Evolutionary conservation across 2,888 invertebrate species (phyloP).

Genomic region (Aleiodes testaceus): DNA sequence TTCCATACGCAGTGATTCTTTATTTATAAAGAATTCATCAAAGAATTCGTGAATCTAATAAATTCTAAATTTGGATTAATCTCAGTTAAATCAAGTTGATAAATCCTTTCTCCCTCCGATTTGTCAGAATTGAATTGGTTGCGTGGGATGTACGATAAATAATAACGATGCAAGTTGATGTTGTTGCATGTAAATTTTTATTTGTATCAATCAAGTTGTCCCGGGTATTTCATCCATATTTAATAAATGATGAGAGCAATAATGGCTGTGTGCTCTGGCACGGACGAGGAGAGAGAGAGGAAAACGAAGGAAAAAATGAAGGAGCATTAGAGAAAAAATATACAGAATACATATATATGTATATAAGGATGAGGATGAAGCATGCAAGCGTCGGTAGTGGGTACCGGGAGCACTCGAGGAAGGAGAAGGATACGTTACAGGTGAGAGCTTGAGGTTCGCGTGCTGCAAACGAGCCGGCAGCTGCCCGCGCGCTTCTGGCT

Average conservation of each 20-base stretch:
- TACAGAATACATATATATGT: neutral
- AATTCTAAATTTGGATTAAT: no score
- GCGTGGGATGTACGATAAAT: constrained; percentile 10
- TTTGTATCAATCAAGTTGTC: constrained; percentile 19
- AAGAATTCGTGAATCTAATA: no score
- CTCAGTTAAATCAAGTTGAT: no score
- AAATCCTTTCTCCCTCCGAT: no score
- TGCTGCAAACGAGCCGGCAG: constrained; percentile 71
- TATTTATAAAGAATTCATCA: no score
- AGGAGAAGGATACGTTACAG: constrained; percentile 65
- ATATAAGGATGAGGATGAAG: constrained; percentile 45
- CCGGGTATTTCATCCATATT: constrained; percentile 1
- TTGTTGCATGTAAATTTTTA: neutral
- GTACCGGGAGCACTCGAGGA: constrained; percentile 41
- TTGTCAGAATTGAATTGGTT: neutral
- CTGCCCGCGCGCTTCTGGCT: constrained; percentile 64
- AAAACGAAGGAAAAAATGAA: constrained; percentile 20
- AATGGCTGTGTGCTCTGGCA: neutral
- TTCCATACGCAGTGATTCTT: constrained; percentile 6
- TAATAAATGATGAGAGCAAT: constrained; percentile 16
- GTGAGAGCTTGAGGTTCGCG: constrained; percentile 70
- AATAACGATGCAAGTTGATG: neutral
- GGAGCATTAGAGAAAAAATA: no score
- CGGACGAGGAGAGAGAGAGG: constrained; percentile 12
- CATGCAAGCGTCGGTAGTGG: constrained; percentile 44